Evolutionary conservation across 2,113 vertebrate genomes (phyloP), one percentile per base, ranked within the genome.

Genomic region (Bothrops jararaca): DNA sequence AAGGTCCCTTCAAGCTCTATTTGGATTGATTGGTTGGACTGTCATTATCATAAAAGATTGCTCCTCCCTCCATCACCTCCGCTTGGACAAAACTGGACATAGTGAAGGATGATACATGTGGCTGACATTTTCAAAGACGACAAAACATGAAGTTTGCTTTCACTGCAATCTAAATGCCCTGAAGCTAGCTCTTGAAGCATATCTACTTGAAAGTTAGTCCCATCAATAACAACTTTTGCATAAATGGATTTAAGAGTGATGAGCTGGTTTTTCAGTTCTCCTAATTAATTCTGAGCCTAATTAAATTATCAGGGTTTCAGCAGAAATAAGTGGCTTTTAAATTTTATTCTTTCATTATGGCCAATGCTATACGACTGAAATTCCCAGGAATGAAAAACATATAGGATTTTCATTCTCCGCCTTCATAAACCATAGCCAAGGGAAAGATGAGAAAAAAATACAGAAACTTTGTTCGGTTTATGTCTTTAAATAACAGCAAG

Each of bases 401-500:
- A 34, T 52, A 3, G 39, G 15, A 85, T 85, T 92, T 57, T 29
- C 85, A 42, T 64, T 34, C n/a, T 26, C n/a, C 45, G n/a, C n/a
- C n/a, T n/a, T n/a, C n/a, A n/a, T n/a, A n/a, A n/a, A n/a, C 69
- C 58, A 39, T 58, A 11, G 22, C 56, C 42, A 80, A 50, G 80
- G 48, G 13, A 94, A 93, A 89, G 53, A 85, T 13, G 94, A 48
- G 90, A 56, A 86, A 64, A 64, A 1, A 91, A 64, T 58, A 57
- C 18, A 89, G 50, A 93, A 0, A 13, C 56, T 89, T 48, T 86
- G 89, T 53, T 89, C 93, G 91, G 87, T 57, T 92, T 93, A 93
- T 90, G 93, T 92, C 91, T 89, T 96, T 94, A 89, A n/a, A 95
- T 56, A 85, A 9, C 88, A 86, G 92, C 22, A 53, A 96, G 69